A percentile compares a stretch with the other conserved stretches of the same genome.
phyloP scores from a whole-genome alignment of 2,888 invertebrate species.

The Chymomyza caudatula region DNA sequence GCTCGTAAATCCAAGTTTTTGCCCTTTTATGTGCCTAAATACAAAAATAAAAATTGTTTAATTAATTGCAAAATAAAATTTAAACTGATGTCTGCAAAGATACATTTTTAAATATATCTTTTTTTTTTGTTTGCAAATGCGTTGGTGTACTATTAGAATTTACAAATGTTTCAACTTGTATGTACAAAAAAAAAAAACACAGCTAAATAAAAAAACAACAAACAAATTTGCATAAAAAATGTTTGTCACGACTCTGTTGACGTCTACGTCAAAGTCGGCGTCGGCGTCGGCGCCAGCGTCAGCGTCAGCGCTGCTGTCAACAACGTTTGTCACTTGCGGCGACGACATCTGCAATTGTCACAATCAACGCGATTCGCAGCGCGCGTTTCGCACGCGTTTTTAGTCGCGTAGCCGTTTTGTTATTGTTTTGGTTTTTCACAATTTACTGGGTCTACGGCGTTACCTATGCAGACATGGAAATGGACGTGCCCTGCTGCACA shows the following conservation, averaged over 20 bases:
- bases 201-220: neutral
- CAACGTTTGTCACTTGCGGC: neutral
- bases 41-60: neutral
- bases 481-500: conserved; percentile 14
- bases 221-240: conserved; percentile 31
- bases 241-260: neutral
- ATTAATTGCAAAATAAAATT: neutral
- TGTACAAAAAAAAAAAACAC: neutral
- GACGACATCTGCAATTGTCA: neutral
- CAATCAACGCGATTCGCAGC: neutral
- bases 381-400: conserved; percentile 1
- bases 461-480: neutral
- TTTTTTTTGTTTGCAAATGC: neutral
- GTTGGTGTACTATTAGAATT: neutral
- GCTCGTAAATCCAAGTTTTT: too few species aligned
- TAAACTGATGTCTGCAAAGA: neutral
- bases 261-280: neutral
- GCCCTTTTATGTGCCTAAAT: neutral
- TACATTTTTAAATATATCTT: neutral
- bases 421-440: conserved; percentile 12
- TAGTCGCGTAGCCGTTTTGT: conserved; percentile 26
- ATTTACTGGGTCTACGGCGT: neutral
- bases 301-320: neutral
- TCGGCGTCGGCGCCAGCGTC: neutral
- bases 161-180: neutral